phyloP scores from a whole-genome alignment of 1,140 invertebrate genomes.

The Leptopilina clavipes region DNA sequence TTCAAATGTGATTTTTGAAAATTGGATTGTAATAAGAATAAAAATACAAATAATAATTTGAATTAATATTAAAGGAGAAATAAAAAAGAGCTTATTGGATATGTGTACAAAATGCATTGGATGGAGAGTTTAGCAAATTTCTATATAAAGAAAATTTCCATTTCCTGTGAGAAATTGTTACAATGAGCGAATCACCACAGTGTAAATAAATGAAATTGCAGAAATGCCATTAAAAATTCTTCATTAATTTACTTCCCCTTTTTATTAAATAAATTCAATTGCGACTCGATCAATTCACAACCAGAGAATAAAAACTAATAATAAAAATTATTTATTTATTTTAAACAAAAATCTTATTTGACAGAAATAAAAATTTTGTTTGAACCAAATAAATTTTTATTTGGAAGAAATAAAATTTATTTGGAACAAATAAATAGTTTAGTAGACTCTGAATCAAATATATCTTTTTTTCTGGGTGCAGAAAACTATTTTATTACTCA shows the following conservation, averaged over 20 bases:
- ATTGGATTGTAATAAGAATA: background rate
- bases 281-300: no score
- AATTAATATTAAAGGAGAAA: background rate
- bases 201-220: constrained; percentile 46
- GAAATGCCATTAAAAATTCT: constrained; percentile 31
- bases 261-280: background rate
- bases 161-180: constrained; percentile 42
- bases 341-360: no score
- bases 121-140: constrained; percentile 35
- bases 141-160: constrained; percentile 10
- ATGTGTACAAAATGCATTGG: constrained; percentile 43
- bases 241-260: background rate
- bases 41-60: background rate
- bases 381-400: no score
- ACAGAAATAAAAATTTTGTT: no score
- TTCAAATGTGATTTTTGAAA: constrained; percentile 2
- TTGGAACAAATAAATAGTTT: no score
- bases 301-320: no score
- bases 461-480: no score
- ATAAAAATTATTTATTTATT: no score
- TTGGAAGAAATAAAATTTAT: no score
- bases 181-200: constrained; percentile 34
- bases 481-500: no score
- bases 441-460: no score
- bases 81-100: background rate